Evolutionary conservation across 1,140 invertebrate species (phyloP).

Genomic region (Phenacoccus solenopsis): DNA sequence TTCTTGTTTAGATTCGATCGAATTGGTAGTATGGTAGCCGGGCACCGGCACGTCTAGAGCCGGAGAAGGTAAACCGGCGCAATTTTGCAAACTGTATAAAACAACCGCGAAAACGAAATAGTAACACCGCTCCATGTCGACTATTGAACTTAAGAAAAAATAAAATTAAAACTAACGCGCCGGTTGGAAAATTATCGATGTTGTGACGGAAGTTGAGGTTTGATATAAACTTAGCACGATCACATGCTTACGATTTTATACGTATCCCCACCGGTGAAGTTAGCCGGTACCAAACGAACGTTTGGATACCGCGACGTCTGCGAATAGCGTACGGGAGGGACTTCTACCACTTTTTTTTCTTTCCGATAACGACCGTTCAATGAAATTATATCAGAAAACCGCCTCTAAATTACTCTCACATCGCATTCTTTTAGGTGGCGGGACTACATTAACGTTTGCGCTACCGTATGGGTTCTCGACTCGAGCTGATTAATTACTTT

Average conservation of each 20-base stretch:
- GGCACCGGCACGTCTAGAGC: conserved; percentile 27
- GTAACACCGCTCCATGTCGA: not conserved
- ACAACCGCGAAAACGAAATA: not conserved
- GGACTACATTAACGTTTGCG: too few relatives aligned
- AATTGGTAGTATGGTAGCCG: conserved; percentile 37
- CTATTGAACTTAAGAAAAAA: not conserved
- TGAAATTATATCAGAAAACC: not conserved
- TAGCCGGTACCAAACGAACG: too few relatives aligned
- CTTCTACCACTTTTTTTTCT: not conserved
- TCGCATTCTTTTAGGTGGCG: too few relatives aligned
- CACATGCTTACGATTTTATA: conserved; percentile 5
- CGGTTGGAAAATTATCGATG: not conserved
- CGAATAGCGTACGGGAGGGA: not conserved
- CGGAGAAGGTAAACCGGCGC: not conserved
- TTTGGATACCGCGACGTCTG: too few relatives aligned
- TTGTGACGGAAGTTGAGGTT: not conserved
- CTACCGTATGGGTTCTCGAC: too few relatives aligned
- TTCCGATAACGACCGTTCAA: not conserved
- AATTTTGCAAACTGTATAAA: not conserved
- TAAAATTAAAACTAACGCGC: not conserved
- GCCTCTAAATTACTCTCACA: too few relatives aligned
- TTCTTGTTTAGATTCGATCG: conserved; percentile 51
- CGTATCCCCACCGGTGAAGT: not conserved
- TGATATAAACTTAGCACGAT: not conserved
- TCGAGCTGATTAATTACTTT: too few relatives aligned